These are phyloP conservation scores for Pampusana beccarii DNA, from an alignment of 2,113 vertebrate genomes.

Conservation along the genomic window DNA sequence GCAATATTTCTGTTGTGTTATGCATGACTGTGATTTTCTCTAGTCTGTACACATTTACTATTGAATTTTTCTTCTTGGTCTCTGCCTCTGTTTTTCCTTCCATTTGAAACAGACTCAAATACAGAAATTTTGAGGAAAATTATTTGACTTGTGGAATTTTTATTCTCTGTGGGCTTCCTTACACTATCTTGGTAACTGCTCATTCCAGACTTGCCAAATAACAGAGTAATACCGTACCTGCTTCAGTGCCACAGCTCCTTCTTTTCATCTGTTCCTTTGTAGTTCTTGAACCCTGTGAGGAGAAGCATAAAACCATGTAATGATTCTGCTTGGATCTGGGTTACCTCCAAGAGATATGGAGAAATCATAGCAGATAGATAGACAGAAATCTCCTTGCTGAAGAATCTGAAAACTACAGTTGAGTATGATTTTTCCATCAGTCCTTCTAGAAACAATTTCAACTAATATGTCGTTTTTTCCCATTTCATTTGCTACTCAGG, in stretches of 20 bases:
- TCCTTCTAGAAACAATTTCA: not conserved
- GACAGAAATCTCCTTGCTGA: not conserved
- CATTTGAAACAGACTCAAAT: not conserved
- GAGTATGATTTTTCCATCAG: not conserved
- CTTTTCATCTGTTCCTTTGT: not conserved
- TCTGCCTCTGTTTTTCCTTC: not conserved
- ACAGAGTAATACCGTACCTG: not conserved
- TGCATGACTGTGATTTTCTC: not conserved
- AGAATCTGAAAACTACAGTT: not conserved
- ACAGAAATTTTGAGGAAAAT: not conserved
- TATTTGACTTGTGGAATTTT: not conserved
- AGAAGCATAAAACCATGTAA: not conserved
- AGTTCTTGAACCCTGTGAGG: not conserved
- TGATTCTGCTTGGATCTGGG: not conserved
- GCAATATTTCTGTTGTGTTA: not conserved
- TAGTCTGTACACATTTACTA: not conserved
- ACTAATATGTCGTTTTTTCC: not conserved
- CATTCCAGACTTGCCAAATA: not conserved
- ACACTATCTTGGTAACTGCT: not conserved
- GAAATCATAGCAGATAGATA: not conserved
- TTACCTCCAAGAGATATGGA: not conserved
- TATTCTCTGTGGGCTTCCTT: not conserved
- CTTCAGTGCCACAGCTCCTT: not conserved
- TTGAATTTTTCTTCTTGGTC: not conserved
- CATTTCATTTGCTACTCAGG: not conserved